Evolutionary conservation across 1,140 invertebrate species (phyloP).

Genomic region (Ruditapes philippinarum): DNA sequence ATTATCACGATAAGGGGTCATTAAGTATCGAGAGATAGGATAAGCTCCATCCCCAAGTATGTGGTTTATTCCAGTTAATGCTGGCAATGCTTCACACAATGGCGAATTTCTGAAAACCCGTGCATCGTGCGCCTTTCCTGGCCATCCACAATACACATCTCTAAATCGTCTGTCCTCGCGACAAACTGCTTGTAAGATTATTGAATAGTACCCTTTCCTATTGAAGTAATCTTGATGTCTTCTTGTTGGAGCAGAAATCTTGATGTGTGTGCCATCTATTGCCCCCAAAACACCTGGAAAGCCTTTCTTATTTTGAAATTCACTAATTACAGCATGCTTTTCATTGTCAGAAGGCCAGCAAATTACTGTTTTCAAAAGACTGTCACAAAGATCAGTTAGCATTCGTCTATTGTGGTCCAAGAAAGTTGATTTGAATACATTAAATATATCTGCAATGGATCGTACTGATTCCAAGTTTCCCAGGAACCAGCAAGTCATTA

Average conservation of each 20-base stretch:
- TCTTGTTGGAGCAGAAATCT: not conserved
- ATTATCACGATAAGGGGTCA: too few relatives aligned
- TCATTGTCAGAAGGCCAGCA: not conserved
- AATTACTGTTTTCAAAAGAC: not conserved
- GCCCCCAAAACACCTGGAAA: too few relatives aligned
- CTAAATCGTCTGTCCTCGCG: conserved; percentile 3
- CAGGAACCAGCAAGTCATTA: conserved; percentile 21
- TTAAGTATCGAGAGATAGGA: too few relatives aligned
- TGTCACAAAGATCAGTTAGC: too few relatives aligned
- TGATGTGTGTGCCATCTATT: conserved; percentile 47
- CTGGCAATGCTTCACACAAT: not conserved
- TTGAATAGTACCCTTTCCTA: conserved; percentile 42
- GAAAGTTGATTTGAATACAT: conserved; percentile 34
- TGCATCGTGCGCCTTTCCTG: conserved; percentile 20
- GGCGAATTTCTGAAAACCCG: not conserved
- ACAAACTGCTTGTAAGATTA: conserved; percentile 57
- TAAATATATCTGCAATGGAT: conserved; percentile 36
- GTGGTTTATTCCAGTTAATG: too few relatives aligned
- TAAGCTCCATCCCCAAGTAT: too few relatives aligned
- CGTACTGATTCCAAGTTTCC: conserved; percentile 24
- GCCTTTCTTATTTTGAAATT: not conserved
- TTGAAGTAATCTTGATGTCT: conserved; percentile 14
- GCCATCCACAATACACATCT: conserved; percentile 28
- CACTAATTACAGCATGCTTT: not conserved
- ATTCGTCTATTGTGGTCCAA: conserved; percentile 3